phyloP scores from a whole-genome alignment of 1,140 invertebrate species.

The Euborellia annulipes region DNA sequence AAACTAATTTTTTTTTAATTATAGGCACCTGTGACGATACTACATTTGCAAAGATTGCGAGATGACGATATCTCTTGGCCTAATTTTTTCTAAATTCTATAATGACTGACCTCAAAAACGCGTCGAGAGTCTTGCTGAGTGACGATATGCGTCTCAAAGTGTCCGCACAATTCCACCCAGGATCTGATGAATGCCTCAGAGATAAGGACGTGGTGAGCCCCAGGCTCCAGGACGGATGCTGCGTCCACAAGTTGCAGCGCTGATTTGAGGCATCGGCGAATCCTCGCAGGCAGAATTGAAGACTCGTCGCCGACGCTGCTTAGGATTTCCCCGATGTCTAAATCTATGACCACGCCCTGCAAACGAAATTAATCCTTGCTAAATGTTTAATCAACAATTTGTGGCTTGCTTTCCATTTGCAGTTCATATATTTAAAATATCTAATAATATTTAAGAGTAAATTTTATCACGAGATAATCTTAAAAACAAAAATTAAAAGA shows the following conservation, averaged over 20 bases:
- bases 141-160: slow-evolving; percentile 37
- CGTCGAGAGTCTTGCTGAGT: slow-evolving; percentile 30
- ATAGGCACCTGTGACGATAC: too few species aligned
- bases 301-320: slow-evolving; percentile 42
- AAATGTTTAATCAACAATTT: slow-evolving; percentile 2
- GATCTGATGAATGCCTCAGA: slow-evolving; percentile 48
- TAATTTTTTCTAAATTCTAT: too few species aligned
- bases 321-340: slow-evolving; percentile 38
- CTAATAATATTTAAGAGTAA: too few species aligned
- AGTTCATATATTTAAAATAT: too few species aligned
- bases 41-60: too few species aligned
- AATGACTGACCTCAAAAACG: slow-evolving; percentile 41
- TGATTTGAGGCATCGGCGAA: slow-evolving; percentile 39
- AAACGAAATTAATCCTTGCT: slow-evolving; percentile 17
- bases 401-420: too few species aligned
- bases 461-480: too few species aligned
- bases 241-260: slow-evolving; percentile 39
- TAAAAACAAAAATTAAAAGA: too few species aligned
- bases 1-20: too few species aligned
- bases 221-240: slow-evolving; percentile 7
- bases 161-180: slow-evolving; percentile 45
- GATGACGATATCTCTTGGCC: too few species aligned
- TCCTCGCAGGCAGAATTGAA: slow-evolving; percentile 40
- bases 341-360: slow-evolving; percentile 45
- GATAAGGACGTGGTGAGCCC: slow-evolving; percentile 41